phyloP scores from a whole-genome alignment of 2,797 vertebrate species.

The Vespertilio murinus region DNA sequence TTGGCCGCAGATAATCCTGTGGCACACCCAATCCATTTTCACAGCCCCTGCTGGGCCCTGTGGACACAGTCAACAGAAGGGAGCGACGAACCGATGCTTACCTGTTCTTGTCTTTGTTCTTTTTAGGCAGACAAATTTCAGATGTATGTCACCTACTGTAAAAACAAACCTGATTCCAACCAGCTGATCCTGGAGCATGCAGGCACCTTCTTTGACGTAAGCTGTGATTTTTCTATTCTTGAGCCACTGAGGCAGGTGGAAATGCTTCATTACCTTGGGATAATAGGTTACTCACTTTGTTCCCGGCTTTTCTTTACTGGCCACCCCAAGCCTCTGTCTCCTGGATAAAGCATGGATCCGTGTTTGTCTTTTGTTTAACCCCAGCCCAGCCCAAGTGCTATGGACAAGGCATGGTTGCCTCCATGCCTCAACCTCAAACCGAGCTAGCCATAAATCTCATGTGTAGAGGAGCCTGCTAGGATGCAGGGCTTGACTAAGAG shows the following conservation, averaged over 20 bases:
- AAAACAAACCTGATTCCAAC: constrained; percentile 98
- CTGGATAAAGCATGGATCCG: background rate
- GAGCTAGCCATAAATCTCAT: background rate
- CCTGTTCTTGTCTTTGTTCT: constrained; percentile 68
- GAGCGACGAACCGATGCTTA: constrained; percentile 22
- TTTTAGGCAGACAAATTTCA: constrained; percentile 98
- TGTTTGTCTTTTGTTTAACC: background rate
- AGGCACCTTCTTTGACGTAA: constrained; percentile 98
- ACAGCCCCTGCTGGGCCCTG: background rate
- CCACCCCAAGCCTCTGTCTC: background rate
- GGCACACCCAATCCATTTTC: too few relatives aligned
- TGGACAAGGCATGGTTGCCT: background rate
- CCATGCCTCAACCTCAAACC: background rate
- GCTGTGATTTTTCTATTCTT: constrained; percentile 76
- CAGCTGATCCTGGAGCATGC: constrained; percentile 97
- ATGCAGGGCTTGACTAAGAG: background rate
- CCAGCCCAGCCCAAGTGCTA: background rate
- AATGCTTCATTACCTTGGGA: constrained; percentile 6
- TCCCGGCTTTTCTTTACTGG: background rate
- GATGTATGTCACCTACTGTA: constrained; percentile 99
- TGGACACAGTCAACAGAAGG: background rate
- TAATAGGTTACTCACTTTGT: background rate
- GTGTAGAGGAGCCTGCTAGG: background rate
- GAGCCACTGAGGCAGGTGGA: background rate
- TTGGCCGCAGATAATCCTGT: background rate